Evolutionary conservation across 1,140 invertebrate species (phyloP).

Genomic region (Penaeus japonicus): DNA sequence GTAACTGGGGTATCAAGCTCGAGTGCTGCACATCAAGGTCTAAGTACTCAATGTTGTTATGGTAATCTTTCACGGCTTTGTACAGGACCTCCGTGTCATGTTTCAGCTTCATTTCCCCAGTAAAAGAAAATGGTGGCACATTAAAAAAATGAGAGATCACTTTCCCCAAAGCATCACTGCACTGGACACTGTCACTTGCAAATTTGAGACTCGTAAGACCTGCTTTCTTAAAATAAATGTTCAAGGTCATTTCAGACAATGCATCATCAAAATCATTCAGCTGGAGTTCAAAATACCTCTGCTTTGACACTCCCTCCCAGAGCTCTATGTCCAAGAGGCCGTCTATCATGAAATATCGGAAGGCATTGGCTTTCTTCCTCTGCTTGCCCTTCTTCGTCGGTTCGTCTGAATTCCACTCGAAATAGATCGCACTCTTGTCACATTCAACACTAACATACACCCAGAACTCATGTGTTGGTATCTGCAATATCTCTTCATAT

Average conservation of each 20-base stretch:
- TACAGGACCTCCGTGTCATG: slow-evolving; percentile 66
- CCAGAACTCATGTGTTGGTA: slow-evolving; percentile 61
- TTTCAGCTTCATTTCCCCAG: slow-evolving; percentile 59
- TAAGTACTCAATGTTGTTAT: slow-evolving; percentile 59
- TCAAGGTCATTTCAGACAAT: slow-evolving; percentile 26
- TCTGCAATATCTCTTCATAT: slow-evolving; percentile 3
- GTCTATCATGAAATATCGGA: slow-evolving; percentile 60
- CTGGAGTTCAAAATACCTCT: slow-evolving; percentile 46
- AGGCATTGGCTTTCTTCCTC: slow-evolving; percentile 45
- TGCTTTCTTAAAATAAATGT: slow-evolving; percentile 44
- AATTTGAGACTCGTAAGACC: slow-evolving; percentile 33
- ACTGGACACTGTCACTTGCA: slow-evolving; percentile 42
- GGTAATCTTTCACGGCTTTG: slow-evolving; percentile 65
- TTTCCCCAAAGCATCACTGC: slow-evolving; percentile 35
- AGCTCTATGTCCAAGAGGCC: slow-evolving; percentile 53
- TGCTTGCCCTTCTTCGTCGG: slow-evolving; percentile 45
- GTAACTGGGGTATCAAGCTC: slow-evolving; percentile 67
- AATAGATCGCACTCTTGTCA: slow-evolving; percentile 62
- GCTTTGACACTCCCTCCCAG: slow-evolving; percentile 51
- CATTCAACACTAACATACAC: slow-evolving; percentile 62
- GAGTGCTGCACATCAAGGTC: slow-evolving; percentile 65
- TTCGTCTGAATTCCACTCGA: slow-evolving; percentile 61
- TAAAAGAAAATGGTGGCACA: slow-evolving; percentile 2
- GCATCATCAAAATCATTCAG: slow-evolving; percentile 20
- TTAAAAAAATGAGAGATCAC: slow-evolving; percentile 43